Evolutionary conservation across 1,140 invertebrate species (phyloP).

Genomic region (Helicoverpa zea): DNA sequence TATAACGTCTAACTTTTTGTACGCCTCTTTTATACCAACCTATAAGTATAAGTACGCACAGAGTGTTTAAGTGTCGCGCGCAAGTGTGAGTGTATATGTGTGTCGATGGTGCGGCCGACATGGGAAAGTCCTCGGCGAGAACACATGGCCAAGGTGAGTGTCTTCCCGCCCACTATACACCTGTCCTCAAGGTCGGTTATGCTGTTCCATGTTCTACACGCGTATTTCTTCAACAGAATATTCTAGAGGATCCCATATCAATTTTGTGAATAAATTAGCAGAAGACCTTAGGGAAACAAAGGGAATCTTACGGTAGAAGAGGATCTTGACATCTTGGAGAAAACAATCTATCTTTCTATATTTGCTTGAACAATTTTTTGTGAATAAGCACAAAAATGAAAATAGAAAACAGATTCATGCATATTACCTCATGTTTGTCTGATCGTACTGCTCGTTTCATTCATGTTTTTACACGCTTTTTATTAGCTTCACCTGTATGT

Average conservation of each 20-base stretch:
- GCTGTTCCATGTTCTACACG: slow-evolving; percentile 20
- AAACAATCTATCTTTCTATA: too few relatives aligned
- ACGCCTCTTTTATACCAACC: slow-evolving; percentile 84
- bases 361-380: too few relatives aligned
- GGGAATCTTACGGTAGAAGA: too few relatives aligned
- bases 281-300: too few relatives aligned
- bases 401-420: too few relatives aligned
- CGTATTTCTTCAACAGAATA: slow-evolving; percentile 28
- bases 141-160: slow-evolving; percentile 87
- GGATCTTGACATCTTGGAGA: too few relatives aligned
- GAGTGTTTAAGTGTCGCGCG: slow-evolving; percentile 78
- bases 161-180: slow-evolving; percentile 58
- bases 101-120: slow-evolving; percentile 86
- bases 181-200: slow-evolving; percentile 59
- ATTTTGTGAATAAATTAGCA: too few relatives aligned
- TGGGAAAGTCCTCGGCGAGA: slow-evolving; percentile 87
- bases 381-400: too few relatives aligned
- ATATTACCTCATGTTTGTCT: not conserved
- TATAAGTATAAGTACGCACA: slow-evolving; percentile 77
- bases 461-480: too few relatives aligned
- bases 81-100: slow-evolving; percentile 78
- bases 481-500: too few relatives aligned
- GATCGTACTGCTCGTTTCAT: slow-evolving; percentile 13
- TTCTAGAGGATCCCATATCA: not conserved
- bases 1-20: slow-evolving; percentile 83